Evolutionary conservation across 1,140 invertebrate genomes (phyloP).

Genomic region (Hylyphantes graminicola): DNA sequence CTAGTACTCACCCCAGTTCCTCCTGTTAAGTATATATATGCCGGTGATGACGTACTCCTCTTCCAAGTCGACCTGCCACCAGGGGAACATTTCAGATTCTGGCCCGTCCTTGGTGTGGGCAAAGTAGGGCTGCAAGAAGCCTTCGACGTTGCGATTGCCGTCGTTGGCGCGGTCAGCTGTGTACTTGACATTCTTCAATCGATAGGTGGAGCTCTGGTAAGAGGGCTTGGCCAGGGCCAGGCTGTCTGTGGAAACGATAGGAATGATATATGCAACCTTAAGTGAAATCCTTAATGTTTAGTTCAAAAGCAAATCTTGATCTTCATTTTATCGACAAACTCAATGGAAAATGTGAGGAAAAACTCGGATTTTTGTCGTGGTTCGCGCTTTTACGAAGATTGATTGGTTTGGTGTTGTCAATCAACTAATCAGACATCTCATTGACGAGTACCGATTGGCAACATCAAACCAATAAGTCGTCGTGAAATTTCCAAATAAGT

Average conservation of each 20-base stretch:
- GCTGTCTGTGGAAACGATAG: constrained; percentile 34
- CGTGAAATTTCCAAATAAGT: too few species aligned
- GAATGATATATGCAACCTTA: too few species aligned
- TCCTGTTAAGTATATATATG: constrained; percentile 61
- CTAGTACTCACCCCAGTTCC: constrained; percentile 59
- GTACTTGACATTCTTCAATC: constrained; percentile 61
- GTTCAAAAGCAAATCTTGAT: too few species aligned
- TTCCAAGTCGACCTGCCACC: constrained; percentile 63
- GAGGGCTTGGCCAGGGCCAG: constrained; percentile 60
- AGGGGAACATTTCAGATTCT: constrained; percentile 59
- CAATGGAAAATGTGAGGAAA: too few species aligned
- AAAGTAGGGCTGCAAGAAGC: constrained; percentile 61
- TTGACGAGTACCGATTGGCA: too few species aligned
- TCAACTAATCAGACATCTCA: too few species aligned
- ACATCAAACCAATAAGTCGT: too few species aligned
- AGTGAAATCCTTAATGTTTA: too few species aligned
- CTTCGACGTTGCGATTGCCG: constrained; percentile 61
- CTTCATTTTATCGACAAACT: too few species aligned
- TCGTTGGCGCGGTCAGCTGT: constrained; percentile 62
- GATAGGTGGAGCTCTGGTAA: constrained; percentile 62
- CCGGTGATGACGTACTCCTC: constrained; percentile 60
- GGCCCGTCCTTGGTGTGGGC: constrained; percentile 61
- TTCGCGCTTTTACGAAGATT: too few species aligned
- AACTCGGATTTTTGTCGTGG: too few species aligned
- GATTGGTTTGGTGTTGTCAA: too few species aligned